Evolutionary conservation across 2,113 vertebrate genomes (phyloP), one percentile per base, ranked within the genome.

Genomic region (Platichthys stellatus): DNA sequence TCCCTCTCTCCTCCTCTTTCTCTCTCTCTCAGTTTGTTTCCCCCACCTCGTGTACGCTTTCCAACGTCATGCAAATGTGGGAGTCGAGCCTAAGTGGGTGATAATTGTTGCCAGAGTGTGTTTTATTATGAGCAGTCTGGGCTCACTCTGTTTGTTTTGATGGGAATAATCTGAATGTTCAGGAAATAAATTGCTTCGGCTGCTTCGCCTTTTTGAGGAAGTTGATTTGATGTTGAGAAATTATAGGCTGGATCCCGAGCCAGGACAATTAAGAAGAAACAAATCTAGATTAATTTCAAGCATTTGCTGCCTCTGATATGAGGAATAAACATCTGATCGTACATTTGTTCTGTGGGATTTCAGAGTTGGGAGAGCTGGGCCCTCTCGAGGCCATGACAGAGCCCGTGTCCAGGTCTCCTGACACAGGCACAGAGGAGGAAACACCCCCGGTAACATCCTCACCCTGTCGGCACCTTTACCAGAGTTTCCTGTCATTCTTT

Each of bases 51-150:
- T 79, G 74, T 54, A 69, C 62, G 65, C 83, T 70, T 89, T 91
- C 88, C 79, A 86, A 75, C 83, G 81, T 76, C 76, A 87, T 83
- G 86, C 83, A 88, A 90, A 90, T 78, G 86, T 83, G 65, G 82
- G 85, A 90, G 90, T 89, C 74, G 38, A 80, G 82, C 79, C 80
- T 90, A 88, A 92, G 90, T 88, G 88, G 84, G 91, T 90, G 92
- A 90, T 92, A 92, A 92, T 91, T 92, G 92, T 88, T 90, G 78
- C 88, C 91, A 93, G 92, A 92, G 77, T 21, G 45, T 61, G 74
- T 92, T 90, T 90, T 90, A 85, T 88, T 89, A 89, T 89, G 87
- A 91, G 86, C 86, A 91, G 88, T 88, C 86, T 90, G 85, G 86
- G 81, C 83, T 83, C 73, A 65, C 80, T 80, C 69, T 70, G 78